Evolutionary conservation across 2,113 vertebrate genomes (phyloP).

Genomic region (Vulpes lagopus): DNA sequence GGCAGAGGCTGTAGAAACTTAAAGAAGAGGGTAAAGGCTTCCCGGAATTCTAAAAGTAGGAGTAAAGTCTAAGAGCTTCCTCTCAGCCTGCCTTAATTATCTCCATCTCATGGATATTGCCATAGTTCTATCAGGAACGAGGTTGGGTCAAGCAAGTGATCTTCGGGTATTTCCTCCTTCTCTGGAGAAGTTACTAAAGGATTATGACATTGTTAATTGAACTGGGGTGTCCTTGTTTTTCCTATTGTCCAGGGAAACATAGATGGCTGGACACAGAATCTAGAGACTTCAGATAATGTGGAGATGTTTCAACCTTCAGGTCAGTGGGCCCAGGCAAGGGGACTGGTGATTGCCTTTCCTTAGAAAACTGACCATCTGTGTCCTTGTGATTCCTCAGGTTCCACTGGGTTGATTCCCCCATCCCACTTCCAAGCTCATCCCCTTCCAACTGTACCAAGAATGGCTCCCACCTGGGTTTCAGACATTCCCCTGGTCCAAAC

Average conservation of each 20-base stretch:
- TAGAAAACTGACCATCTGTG: constrained; percentile 30
- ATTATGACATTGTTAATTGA: constrained; percentile 60
- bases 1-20: background rate
- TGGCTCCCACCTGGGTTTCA: constrained; percentile 67
- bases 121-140: background rate
- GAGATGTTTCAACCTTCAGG: constrained; percentile 77
- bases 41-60: background rate
- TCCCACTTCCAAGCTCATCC: constrained; percentile 84
- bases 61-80: background rate
- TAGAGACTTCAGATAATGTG: constrained; percentile 23
- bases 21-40: constrained; percentile 58
- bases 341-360: background rate
- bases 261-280: constrained; percentile 62
- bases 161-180: background rate
- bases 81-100: background rate
- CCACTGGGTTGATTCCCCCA: constrained; percentile 81
- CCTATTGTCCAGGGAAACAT: constrained; percentile 65
- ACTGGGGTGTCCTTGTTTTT: constrained; percentile 71
- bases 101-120: background rate
- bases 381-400: constrained; percentile 68
- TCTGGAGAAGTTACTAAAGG: background rate
- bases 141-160: background rate
- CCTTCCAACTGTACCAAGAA: constrained; percentile 56
- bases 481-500: background rate
- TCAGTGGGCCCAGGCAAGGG: constrained; percentile 57